phyloP scores from a whole-genome alignment of 1,140 invertebrate species.

The Danaus plexippus region DNA sequence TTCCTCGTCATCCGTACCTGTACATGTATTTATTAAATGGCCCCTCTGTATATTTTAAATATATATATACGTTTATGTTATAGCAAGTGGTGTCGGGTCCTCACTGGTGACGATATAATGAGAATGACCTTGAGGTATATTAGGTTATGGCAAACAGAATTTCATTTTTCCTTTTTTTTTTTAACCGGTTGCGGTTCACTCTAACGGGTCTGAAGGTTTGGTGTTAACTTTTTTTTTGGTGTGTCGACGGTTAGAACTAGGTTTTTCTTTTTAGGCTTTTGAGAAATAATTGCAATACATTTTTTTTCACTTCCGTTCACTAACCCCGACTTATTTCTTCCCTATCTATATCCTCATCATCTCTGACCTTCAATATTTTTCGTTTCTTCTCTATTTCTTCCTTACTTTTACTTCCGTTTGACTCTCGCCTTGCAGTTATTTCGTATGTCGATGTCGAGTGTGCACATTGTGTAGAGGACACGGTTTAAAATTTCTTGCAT shows the following conservation, averaged over 20 bases:
- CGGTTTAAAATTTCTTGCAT: conserved; percentile 16
- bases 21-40: too few species aligned
- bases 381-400: background rate
- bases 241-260: conserved; percentile 14
- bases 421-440: conserved; percentile 21
- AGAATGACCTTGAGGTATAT: conserved; percentile 70
- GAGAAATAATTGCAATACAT: conserved; percentile 24
- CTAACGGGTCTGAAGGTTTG: conserved; percentile 20
- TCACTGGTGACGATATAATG: conserved; percentile 71
- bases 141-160: conserved; percentile 4
- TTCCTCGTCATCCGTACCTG: too few species aligned
- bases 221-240: conserved; percentile 5
- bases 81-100: conserved; percentile 69
- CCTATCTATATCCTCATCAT: background rate
- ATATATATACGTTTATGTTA: conserved; percentile 41
- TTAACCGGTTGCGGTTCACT: conserved; percentile 18
- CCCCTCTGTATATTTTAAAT: background rate
- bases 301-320: conserved; percentile 4
- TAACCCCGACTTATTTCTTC: background rate
- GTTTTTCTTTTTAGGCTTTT: conserved; percentile 16
- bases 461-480: conserved; percentile 14
- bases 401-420: background rate
- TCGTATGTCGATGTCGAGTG: conserved; percentile 16
- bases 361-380: background rate
- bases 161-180: conserved; percentile 23